Evolutionary conservation across 2,797 vertebrate genomes (phyloP), one percentile per base, ranked within the genome.

Genomic region (Sarcoramphus papa): DNA sequence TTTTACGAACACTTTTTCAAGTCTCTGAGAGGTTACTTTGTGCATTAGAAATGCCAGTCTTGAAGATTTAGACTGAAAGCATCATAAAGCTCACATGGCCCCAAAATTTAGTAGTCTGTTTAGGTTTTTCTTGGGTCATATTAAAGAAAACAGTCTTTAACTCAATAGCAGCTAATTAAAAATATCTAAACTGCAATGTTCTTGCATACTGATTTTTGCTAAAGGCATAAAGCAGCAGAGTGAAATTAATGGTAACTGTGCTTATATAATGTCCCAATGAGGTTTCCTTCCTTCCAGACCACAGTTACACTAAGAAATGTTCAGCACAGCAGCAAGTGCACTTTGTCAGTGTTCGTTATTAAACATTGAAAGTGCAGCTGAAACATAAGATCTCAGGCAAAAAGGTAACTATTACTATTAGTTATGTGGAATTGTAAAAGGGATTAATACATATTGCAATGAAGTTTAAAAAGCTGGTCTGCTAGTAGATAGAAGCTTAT

Each of bases 201-300:
- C 96, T 73, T 95, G 57, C 43, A 63, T 88, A 48, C 33, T 89
- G 63, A 47, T 76, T 94, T 95, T 94, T 95, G 73, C 63, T 90
- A 77, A 86, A n/a, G 65, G 27, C 68, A 82, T 72, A 74, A 81
- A 84, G 67, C 24, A 90, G 19, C 12, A 19, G 48, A 81, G 27
- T 92, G 51, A 82, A 87, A 69, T 82, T 80, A 87, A 62, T 77
- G 45, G 64, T 65, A 89, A 74, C 56, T 93, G 33, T 3, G 7
- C 72, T 96, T 91, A 88, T 2, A 27, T 96, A 92, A 92, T 53
- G 51, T 91, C 70, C 81, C 75, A 35, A 2, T 82, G 83, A 92
- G 83, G 35, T 43, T 93, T 94, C 21, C 60, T 79, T 87, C 80
- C 30, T 86, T 90, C 35, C 86, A 88, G 62, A 60, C 23, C 73